phyloP scores from a whole-genome alignment of 2,888 invertebrate genomes.

The Oeneis ivallda region DNA sequence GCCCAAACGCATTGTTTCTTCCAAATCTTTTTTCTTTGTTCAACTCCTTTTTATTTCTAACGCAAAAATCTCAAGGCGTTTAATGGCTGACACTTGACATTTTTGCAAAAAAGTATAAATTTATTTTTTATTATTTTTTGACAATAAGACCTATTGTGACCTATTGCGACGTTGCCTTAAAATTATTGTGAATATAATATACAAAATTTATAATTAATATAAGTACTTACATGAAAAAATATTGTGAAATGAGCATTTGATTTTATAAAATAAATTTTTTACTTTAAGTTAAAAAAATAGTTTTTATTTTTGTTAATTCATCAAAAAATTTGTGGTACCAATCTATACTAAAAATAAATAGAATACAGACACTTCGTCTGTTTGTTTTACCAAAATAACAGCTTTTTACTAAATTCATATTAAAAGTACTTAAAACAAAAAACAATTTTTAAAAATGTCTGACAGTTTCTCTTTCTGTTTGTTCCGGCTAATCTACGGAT shows the following conservation, averaged over 20 bases:
- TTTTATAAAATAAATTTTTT: constrained; percentile 74
- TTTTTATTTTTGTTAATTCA: constrained; percentile 50
- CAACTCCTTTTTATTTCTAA: constrained; percentile 14
- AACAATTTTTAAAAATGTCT: too few relatives aligned
- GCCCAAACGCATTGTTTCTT: constrained; percentile 44
- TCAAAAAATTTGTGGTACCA: too few relatives aligned
- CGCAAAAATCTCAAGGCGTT: constrained; percentile 71
- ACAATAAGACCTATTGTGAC: constrained; percentile 34
- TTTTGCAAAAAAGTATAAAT: constrained; percentile 53
- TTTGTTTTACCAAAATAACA: too few relatives aligned
- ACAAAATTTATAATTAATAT: constrained; percentile 58
- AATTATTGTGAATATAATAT: constrained; percentile 51
- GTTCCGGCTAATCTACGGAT: too few relatives aligned
- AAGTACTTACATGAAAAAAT: too few relatives aligned
- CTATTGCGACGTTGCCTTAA: constrained; percentile 68
- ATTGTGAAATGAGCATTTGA: constrained; percentile 50
- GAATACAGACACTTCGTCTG: too few relatives aligned
- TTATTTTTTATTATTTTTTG: constrained; percentile 31
- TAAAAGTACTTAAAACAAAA: too few relatives aligned
- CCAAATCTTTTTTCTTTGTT: constrained; percentile 29
- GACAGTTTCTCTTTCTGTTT: too few relatives aligned
- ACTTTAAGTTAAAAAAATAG: constrained; percentile 64
- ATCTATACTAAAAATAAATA: too few relatives aligned
- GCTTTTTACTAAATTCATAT: too few relatives aligned
- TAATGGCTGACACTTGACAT: constrained; percentile 78